Conservation (phyloP, 2,113 vertebrate species). For the Menidia beryllina region DNA sequence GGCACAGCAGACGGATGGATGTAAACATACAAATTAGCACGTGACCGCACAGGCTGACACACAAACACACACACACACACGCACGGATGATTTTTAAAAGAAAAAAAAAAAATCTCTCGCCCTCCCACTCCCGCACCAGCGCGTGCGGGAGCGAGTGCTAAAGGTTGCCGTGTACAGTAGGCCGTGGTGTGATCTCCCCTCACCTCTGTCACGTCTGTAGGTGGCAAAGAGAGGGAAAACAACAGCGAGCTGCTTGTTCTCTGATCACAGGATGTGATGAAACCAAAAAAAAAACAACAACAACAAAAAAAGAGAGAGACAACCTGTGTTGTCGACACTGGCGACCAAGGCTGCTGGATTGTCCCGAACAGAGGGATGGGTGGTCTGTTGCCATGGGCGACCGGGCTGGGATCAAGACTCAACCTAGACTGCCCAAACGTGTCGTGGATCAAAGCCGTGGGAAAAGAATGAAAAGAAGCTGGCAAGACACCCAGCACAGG, state of each 20-base stretch:
- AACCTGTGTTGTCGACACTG: constrained; percentile 17
- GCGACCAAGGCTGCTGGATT: constrained; percentile 26
- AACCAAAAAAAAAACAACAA: constrained; percentile 12
- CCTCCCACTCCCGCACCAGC: constrained; percentile 21
- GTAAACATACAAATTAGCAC: constrained; percentile 41
- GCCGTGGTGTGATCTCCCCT: constrained; percentile 14
- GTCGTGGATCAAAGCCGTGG: constrained; percentile 38
- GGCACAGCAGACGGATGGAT: constrained; percentile 38
- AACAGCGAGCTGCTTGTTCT: constrained; percentile 25
- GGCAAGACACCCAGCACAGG: constrained; percentile 19
- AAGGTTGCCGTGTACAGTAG: constrained; percentile 38
- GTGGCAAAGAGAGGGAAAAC: constrained; percentile 21
- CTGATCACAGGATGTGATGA: constrained; percentile 49
- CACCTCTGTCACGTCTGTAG: constrained; percentile 12
- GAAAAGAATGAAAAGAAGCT: not conserved
- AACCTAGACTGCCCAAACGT: constrained; percentile 54
- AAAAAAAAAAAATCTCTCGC: too few species aligned
- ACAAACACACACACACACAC: too few species aligned
- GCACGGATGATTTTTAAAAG: not conserved
- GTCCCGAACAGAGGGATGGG: constrained; percentile 23
- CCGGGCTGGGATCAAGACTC: constrained; percentile 45
- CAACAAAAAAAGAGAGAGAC: too few species aligned
- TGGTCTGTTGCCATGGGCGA: constrained; percentile 55
- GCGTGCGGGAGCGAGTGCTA: constrained; percentile 49
- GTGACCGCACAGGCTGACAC: not conserved